Base-by-base conservation (phyloP, 2,888 invertebrate genomes). In the Pollenia amentaria region DNA sequence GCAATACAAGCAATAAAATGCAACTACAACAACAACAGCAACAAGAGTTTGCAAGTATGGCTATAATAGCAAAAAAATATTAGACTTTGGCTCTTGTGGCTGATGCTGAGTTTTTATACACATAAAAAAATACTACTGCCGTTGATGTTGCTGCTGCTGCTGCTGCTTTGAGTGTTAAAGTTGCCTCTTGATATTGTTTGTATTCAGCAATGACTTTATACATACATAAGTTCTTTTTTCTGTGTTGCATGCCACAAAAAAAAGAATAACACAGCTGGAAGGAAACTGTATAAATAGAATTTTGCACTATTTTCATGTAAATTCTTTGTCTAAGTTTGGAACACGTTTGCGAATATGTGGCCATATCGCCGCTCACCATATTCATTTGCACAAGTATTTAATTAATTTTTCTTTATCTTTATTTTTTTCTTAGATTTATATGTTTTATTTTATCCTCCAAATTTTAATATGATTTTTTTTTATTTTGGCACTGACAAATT, bases 401-500 rank as follows among this genome's bases (percentile, higher is more conserved):
- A 42, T 38, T 77, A 65, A 18, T 57, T 77, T 67, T 48, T 18
- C 38, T 55, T 29, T 75, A n/a, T 3, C 10, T 44, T 21, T 65
- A 0, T 21, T 65, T 29, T n/a, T 16, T 38, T 16, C 10, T 44
- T n/a, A 12, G 9, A n/a, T 8, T 18, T 3, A 3, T 16, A 29
- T 8, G 0, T 38, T 16, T 46, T 57, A n/a, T 40, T 44, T 62
- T 48, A 8, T 48, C 48, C n/a, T 48, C 1, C 29, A 48, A 48
- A 75, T 65, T 8, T 18, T 65, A 12, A 65, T 29, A 55, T 18
- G 7, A 21, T 70, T 9, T 51, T 46, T n/a, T n/a, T 55, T 72
- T 83, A 11, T 38, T 78, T 67, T 84, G 57, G 42, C 48, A 38
- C 46, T 60, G 60, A 84, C 44, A 67, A 69, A 78, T 67, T 53